Conservation (phyloP, 2,888 invertebrate genomes). For the Apamea crenata region DNA sequence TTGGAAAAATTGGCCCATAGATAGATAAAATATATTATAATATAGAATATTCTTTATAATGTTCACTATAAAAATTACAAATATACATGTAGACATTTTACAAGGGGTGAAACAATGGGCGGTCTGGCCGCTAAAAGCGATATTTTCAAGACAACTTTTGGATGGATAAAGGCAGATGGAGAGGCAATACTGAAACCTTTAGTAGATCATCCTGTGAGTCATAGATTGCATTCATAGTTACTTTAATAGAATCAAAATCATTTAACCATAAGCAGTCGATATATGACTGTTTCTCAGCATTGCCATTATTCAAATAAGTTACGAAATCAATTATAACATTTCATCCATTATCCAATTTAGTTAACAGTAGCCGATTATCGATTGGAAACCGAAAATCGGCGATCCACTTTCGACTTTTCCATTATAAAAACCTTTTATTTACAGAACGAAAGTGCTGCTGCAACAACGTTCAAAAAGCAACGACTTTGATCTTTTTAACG, state of each 20-base stretch:
- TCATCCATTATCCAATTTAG: slow-evolving; percentile 56
- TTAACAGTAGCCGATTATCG: slow-evolving; percentile 63
- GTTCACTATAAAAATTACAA: too few species aligned
- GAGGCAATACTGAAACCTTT: neutral
- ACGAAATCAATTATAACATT: slow-evolving; percentile 21
- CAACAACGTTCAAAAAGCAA: slow-evolving; percentile 76
- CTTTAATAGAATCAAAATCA: neutral
- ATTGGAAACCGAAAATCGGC: slow-evolving; percentile 67
- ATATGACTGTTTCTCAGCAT: neutral
- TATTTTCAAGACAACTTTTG: too few species aligned
- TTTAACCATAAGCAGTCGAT: neutral
- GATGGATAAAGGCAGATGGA: neutral
- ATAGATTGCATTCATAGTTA: neutral
- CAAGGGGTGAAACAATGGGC: too few species aligned
- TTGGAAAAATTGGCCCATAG: neutral
- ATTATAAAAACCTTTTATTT: slow-evolving; percentile 70
- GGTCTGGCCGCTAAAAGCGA: too few species aligned
- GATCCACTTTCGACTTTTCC: slow-evolving; percentile 77
- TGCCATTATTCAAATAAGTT: slow-evolving; percentile 9
- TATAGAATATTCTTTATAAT: too few species aligned
- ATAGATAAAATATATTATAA: too few species aligned
- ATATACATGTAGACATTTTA: too few species aligned
- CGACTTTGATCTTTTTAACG: slow-evolving; percentile 77
- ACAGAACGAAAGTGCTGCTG: slow-evolving; percentile 81
- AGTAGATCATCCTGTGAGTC: neutral